Base-by-base conservation (phyloP, 2,888 invertebrate species). In the Hirtodrosophila trivittata region DNA sequence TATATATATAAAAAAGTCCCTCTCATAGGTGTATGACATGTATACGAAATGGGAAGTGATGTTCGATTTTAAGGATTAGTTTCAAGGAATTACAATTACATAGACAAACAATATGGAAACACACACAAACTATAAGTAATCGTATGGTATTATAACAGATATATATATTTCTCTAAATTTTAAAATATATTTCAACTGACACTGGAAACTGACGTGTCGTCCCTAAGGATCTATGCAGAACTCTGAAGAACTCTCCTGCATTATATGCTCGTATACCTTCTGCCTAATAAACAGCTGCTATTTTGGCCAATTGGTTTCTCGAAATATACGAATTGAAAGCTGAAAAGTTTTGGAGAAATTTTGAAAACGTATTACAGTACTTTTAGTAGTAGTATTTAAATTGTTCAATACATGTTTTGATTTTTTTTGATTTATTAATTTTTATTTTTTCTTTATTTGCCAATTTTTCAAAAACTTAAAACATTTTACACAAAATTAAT, bases 401-500 rank as follows among this genome's bases (percentile, higher is more conserved):
- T 32, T 10, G 59, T 66, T 52, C 43, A 60, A 68, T 46, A 35
- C 30, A 35, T 51, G 39, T 45, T 32, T 35, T 35, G 25, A 25
- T 54, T 63, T 63, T 60, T 75, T 81, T 84, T 81, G 64, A 83
- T 81, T 81, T 81, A 84, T 84, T 80, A 77, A 84, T 84, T 81
- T 81, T 81, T 82, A 84, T 77, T 82, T 82, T 82, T 84, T 84
- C 82, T 82, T 82, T 82, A 82, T 82, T 82, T 82, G 82, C 82
- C 82, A 82, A 82, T 82, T 82, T 82, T 72, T 80, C 80, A 80
- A 80, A 76, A 82, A 82, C 82, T 82, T 82, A 82, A 82, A 82
- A 82, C 82, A 82, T 82, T 84, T 84, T 82, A 82, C 84, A 82
- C 78, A 84, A 75, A 75, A 84, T 84, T 77, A 81, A 78, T 82